Percentiles rank a stretch among this genome's conserved stretches.
phyloP scores from a whole-genome alignment of 37 sponge, comb jelly and placozoan genomes.

The Cliona cf. orientalis region DNA sequence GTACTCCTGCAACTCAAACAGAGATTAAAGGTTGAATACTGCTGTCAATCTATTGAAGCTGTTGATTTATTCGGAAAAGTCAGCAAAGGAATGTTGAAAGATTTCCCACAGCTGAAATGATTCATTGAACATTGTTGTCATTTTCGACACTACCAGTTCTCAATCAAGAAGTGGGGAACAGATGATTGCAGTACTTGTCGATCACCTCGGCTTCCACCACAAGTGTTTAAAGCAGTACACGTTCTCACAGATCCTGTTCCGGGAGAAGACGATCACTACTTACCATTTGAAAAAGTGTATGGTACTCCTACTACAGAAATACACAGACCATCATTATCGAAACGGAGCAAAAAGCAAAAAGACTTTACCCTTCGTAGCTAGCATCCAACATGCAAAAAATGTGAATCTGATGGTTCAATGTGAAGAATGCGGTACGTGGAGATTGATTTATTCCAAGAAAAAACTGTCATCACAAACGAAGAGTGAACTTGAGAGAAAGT shows the following conservation, averaged over 20 bases:
- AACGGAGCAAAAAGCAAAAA: neutral
- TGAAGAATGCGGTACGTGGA: conserved; percentile 55
- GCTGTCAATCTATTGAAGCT: too few relatives aligned
- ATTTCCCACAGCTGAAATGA: conserved; percentile 1
- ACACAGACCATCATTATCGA: conserved; percentile 5
- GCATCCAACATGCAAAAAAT: conserved; percentile 43
- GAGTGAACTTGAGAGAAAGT: neutral
- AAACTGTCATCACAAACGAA: neutral
- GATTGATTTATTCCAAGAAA: neutral
- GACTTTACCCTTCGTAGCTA: conserved; percentile 14
- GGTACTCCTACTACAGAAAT: neutral
- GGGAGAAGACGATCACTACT: conserved; percentile 22
- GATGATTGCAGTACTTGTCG: conserved; percentile 19
- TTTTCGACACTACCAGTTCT: conserved; percentile 11
- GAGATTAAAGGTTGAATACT: conserved; percentile 27
- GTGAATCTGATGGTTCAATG: conserved; percentile 22
- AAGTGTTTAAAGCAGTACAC: conserved; percentile 14
- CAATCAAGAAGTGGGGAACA: conserved; percentile 42
- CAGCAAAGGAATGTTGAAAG: too few relatives aligned
- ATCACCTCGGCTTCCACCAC: conserved; percentile 7
- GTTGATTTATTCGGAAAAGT: too few relatives aligned
- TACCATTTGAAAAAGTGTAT: conserved; percentile 6
- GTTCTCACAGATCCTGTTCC: conserved; percentile 26
- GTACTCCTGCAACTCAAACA: conserved; percentile 2
- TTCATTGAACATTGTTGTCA: conserved; percentile 37